Evolutionary conservation across 2,113 vertebrate genomes (phyloP).

Genomic region (Burhinus bistriatus): DNA sequence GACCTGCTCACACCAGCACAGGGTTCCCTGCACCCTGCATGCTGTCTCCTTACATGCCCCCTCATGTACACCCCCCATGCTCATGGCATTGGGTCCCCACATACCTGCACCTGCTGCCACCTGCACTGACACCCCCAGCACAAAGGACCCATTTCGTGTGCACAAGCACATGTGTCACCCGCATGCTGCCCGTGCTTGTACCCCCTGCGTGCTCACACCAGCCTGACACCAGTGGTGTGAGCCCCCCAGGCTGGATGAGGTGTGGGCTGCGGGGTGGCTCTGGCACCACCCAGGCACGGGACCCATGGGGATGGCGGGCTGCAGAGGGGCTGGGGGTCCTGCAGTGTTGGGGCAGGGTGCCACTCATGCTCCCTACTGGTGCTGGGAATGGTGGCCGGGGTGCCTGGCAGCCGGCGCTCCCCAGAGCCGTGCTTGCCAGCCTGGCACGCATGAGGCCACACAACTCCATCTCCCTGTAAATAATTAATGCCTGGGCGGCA

Average conservation of each 20-base stretch:
- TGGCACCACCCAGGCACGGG: rapidly evolving
- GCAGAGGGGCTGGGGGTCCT: neutral
- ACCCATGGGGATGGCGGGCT: neutral
- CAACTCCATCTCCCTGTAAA: conserved; percentile 9
- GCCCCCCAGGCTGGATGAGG: neutral
- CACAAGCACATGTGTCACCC: neutral
- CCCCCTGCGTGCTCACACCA: neutral
- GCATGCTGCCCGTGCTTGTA: neutral
- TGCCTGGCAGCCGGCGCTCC: neutral
- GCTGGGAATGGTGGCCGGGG: neutral
- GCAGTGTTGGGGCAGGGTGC: neutral
- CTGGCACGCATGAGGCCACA: neutral
- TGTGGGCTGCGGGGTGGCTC: neutral
- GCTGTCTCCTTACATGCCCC: rapidly evolving
- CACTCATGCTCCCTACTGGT: neutral
- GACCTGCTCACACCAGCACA: neutral
- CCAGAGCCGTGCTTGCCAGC: neutral
- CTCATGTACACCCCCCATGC: too few species aligned
- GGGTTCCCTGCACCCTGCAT: rapidly evolving
- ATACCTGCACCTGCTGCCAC: too few species aligned
- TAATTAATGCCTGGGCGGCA: conserved; percentile 49
- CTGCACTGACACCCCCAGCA: neutral
- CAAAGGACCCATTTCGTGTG: neutral
- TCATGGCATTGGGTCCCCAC: rapidly evolving
- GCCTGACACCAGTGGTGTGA: neutral